These are phyloP conservation scores for Ardeotis arabs DNA, from an alignment of 2,113 vertebrate genomes.

Conservation along the genomic window DNA sequence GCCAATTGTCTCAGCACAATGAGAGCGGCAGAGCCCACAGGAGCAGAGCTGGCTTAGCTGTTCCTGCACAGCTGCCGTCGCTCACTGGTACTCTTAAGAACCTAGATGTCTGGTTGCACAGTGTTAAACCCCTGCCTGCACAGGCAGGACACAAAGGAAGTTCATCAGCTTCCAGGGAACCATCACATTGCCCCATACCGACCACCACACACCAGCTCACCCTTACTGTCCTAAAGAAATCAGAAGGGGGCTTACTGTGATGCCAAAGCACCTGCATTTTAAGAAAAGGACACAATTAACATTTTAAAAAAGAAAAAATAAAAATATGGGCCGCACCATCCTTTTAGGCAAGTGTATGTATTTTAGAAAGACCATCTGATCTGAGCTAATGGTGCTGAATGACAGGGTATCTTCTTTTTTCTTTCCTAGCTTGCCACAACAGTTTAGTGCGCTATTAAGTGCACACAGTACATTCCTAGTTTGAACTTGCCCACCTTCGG, in stretches of 20 bases:
- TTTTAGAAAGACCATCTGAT: background rate
- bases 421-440: background rate
- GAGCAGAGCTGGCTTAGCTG: background rate
- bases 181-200: background rate
- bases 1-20: background rate
- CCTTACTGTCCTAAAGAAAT: background rate
- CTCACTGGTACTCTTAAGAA: background rate
- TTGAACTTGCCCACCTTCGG: background rate
- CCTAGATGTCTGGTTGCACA: background rate
- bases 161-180: background rate
- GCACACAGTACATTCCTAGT: background rate
- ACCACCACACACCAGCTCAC: accelerated
- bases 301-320: background rate
- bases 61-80: background rate
- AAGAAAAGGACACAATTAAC: background rate
- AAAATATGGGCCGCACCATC: background rate
- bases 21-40: background rate
- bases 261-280: background rate
- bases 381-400: accelerated
- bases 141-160: background rate
- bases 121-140: background rate
- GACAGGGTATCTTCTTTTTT: background rate
- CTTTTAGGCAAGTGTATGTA: accelerated
- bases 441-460: too few relatives aligned
- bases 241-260: accelerated